Evolutionary conservation across 2,113 vertebrate genomes (phyloP).

Genomic region (Dasypus novemcinctus): DNA sequence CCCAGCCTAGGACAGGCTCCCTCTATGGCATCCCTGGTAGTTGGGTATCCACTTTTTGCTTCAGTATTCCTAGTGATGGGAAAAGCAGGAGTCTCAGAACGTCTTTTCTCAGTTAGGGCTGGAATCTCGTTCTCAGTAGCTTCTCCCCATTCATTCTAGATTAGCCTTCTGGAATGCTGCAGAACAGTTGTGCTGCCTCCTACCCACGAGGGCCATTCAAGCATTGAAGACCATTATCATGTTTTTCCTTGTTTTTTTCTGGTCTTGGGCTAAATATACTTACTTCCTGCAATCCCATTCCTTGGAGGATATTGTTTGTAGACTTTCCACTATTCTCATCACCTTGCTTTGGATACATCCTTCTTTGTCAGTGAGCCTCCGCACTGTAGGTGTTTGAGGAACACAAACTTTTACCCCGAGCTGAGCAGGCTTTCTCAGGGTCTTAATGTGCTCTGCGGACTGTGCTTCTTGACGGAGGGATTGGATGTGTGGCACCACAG

Average conservation of each 20-base stretch:
- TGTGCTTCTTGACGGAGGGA: too few relatives aligned
- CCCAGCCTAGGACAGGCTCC: neutral
- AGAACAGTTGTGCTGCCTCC: neutral
- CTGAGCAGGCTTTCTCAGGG: neutral
- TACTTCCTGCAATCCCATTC: neutral
- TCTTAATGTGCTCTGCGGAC: neutral
- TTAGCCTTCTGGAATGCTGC: neutral
- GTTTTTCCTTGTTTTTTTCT: neutral
- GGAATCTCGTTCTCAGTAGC: neutral
- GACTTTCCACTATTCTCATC: neutral
- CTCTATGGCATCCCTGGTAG: neutral
- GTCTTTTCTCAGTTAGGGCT: neutral
- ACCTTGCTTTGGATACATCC: neutral
- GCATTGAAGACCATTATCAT: neutral
- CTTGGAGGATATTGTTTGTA: neutral
- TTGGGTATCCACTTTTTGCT: neutral
- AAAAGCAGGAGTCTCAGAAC: neutral
- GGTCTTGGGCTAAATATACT: neutral
- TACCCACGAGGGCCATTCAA: accelerated
- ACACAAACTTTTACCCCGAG: neutral
- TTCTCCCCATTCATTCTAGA: neutral
- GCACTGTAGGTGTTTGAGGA: neutral
- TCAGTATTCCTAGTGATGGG: neutral
- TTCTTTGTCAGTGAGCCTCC: neutral
- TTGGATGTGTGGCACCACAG: neutral